Evolutionary conservation across 2,888 invertebrate species (phyloP).

Genomic region (Furcula furcula): DNA sequence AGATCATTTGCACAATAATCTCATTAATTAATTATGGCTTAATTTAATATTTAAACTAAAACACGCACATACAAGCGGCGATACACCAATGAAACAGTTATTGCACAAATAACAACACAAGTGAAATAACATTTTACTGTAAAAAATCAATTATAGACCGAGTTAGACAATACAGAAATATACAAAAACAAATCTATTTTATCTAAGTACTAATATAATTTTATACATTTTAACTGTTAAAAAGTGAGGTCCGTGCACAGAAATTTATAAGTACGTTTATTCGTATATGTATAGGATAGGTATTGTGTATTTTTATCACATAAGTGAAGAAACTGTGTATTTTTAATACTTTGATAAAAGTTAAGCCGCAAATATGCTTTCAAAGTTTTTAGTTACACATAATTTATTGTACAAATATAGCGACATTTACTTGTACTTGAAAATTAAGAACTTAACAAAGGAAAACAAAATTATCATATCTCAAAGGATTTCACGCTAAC

Average conservation of each 20-base stretch:
- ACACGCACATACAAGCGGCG: conserved; percentile 33
- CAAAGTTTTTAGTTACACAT: conserved; percentile 8
- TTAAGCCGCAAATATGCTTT: too few relatives aligned
- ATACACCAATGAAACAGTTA: conserved; percentile 36
- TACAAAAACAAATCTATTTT: conserved; percentile 13
- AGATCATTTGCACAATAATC: conserved; percentile 65
- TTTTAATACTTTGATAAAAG: too few relatives aligned
- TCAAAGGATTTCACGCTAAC: conserved; percentile 5
- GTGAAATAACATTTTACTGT: conserved; percentile 30
- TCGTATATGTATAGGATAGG: too few relatives aligned
- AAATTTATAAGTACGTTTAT: too few relatives aligned
- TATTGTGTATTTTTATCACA: too few relatives aligned
- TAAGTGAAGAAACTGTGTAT: too few relatives aligned
- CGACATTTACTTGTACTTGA: conserved; percentile 37
- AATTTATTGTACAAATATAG: conserved; percentile 17
- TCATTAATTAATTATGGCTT: conserved; percentile 61
- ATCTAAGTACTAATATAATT: conserved; percentile 30
- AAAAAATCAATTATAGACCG: conserved; percentile 3
- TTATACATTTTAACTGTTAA: conserved; percentile 26
- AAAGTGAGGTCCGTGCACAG: conserved; percentile 45
- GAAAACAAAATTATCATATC: conserved; percentile 21
- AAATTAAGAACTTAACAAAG: conserved; percentile 27
- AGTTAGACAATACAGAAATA: conserved; percentile 19
- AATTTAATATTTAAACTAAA: conserved; percentile 43
- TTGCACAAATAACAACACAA: conserved; percentile 42